Base-by-base conservation (phyloP, 2,797 vertebrate species). In the Eulemur coronatus region DNA sequence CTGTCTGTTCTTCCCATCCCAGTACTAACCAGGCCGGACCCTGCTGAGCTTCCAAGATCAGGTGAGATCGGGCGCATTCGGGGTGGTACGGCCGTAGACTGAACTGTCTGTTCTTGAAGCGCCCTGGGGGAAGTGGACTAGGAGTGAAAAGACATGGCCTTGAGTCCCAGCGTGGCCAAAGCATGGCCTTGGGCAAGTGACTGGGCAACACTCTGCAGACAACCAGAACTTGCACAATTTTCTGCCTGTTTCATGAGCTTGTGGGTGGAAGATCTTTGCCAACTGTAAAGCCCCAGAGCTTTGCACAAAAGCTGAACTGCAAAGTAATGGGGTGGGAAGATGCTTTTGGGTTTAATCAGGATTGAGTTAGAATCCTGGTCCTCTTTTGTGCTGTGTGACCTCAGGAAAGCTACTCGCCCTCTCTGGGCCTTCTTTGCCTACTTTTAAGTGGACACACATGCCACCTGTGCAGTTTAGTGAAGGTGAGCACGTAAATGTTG, bases 161-260 rank as follows among this genome's bases (percentile, higher is more conserved):
- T 35, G 46, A 65, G 55, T 50, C 14, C 61, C 61, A 65, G 63
- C 76, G 63, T 50, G 89, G 73, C 33, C 65, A 73, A 63, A n/a
- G 10, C 7, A 12, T 0, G 20, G n/a, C 8, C 28, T 1, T 33
- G 35, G 35, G 59, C 6, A 43, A 69, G 85, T 1, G 3, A 24
- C 81, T 6, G 24, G 1, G 18, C 28, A 63, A 78, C 26, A 86
- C 22, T 20, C 57, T 52, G 9, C 0, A 15, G 73, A 38, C 26
- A n/a, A 26, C 33, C 50, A 15, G 78, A 33, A 43, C 35, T 52
- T 41, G 26, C 6, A 33, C 7, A 5, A 4, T 30, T 33, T 46
- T 30, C 41, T 28, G 5, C 59, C 69, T 35, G 28, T 20, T 26
- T 48, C 46, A 1, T 4, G 22, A n/a, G 22, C 76, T 48, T 57